Percentiles rank a stretch among this genome's conserved stretches.
Conservation (phyloP, 2,113 vertebrate genomes). For the Danionella cerebrum region DNA sequence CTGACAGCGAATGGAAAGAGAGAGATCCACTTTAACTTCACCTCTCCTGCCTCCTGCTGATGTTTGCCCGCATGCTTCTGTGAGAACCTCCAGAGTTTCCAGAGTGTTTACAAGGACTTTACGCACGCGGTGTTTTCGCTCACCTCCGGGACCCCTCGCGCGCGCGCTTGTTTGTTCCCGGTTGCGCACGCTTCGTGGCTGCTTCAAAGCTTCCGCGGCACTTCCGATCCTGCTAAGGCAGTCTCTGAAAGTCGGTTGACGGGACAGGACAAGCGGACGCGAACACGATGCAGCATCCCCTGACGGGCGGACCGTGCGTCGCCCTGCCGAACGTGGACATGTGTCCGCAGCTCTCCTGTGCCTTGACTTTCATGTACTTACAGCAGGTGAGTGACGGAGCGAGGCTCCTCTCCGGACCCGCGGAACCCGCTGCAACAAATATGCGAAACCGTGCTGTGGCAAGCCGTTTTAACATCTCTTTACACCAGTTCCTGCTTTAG, state of each 20-base stretch:
- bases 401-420: background rate
- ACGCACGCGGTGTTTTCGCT: background rate
- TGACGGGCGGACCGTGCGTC: constrained; percentile 90
- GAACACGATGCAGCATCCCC: constrained; percentile 88
- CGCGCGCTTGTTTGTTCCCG: background rate
- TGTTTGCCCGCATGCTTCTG: background rate
- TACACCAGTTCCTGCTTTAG: no score
- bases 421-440: background rate
- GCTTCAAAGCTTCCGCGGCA: background rate
- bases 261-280: constrained; percentile 60
- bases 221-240: constrained; percentile 2
- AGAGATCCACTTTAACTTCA: constrained; percentile 49
- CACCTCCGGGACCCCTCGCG: background rate
- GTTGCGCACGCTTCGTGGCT: background rate
- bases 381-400: constrained; percentile 85
- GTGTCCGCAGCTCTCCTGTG: constrained; percentile 95
- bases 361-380: constrained; percentile 98
- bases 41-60: constrained; percentile 44
- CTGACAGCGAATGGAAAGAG: constrained; percentile 72
- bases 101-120: background rate
- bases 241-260: constrained; percentile 45
- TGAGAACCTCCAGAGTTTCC: background rate
- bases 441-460: background rate
- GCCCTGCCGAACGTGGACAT: constrained; percentile 87
- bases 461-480: background rate